Conservation (phyloP, 1,140 invertebrate species). For the Pteromalus puparum region DNA sequence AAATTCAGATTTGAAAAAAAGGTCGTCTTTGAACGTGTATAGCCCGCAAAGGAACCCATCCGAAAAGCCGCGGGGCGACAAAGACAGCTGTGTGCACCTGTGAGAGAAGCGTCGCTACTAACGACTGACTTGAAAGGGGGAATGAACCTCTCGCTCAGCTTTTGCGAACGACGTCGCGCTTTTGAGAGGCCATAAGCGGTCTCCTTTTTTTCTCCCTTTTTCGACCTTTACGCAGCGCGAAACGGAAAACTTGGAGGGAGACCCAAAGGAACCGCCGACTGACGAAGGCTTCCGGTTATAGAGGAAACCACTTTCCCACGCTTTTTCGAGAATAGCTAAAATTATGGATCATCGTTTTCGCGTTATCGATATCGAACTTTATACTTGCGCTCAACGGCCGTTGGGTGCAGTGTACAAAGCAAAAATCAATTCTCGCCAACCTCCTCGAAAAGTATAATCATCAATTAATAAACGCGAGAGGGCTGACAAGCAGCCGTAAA, state of each 20-base stretch:
- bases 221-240: neutral
- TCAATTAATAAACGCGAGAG: too few relatives aligned
- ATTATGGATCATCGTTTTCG: too few relatives aligned
- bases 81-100: conserved; percentile 9
- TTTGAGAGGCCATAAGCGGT: conserved; percentile 18
- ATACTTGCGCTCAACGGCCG: too few relatives aligned
- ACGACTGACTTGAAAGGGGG: conserved; percentile 36
- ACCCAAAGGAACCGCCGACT: neutral
- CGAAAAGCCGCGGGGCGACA: conserved; percentile 40
- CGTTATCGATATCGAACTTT: too few relatives aligned
- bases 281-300: too few relatives aligned
- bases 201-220: neutral
- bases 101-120: conserved; percentile 12
- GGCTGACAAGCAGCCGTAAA: too few relatives aligned
- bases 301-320: too few relatives aligned
- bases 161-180: neutral
- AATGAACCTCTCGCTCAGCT: neutral
- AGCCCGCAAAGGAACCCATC: conserved; percentile 20
- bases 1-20: neutral
- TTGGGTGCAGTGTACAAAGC: too few relatives aligned
- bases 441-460: too few relatives aligned
- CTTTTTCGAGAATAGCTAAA: too few relatives aligned
- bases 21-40: neutral
- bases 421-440: too few relatives aligned
- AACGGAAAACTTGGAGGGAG: neutral